phyloP scores from a whole-genome alignment of 2,888 invertebrate species.

The Drosophila quinaria region DNA sequence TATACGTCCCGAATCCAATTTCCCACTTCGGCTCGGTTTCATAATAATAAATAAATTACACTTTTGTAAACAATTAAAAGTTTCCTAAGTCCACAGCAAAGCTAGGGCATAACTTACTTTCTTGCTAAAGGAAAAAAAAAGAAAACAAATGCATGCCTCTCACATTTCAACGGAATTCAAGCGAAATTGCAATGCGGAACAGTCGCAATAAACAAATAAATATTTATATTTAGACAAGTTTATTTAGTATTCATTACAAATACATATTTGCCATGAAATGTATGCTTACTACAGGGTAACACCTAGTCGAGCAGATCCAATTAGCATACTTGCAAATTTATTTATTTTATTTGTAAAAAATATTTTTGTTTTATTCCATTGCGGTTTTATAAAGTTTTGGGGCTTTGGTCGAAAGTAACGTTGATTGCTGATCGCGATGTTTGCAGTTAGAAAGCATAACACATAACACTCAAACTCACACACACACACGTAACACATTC shows the following conservation, averaged over 20 bases:
- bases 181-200: slow-evolving; percentile 16
- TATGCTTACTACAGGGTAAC: slow-evolving; percentile 17
- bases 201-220: slow-evolving; percentile 1
- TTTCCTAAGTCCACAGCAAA: neutral
- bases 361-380: slow-evolving; percentile 38
- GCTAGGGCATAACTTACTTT: slow-evolving; percentile 2
- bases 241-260: neutral
- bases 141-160: neutral
- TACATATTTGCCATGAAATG: neutral
- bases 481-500: slow-evolving; percentile 37
- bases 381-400: slow-evolving; percentile 35
- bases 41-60: neutral
- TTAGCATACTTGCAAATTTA: slow-evolving; percentile 6
- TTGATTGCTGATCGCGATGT: slow-evolving; percentile 54
- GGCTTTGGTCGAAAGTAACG: slow-evolving; percentile 34
- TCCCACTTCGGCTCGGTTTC: neutral
- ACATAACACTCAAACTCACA: slow-evolving; percentile 36
- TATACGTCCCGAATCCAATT: neutral
- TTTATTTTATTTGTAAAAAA: neutral
- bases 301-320: neutral
- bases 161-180: slow-evolving; percentile 5
- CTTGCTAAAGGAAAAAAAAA: neutral
- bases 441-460: slow-evolving; percentile 75
- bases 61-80: neutral
- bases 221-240: slow-evolving; percentile 7